Evolutionary conservation across 2,888 invertebrate genomes (phyloP), one percentile per base, ranked within the genome.

Genomic region (Platerodrilus igneus): DNA sequence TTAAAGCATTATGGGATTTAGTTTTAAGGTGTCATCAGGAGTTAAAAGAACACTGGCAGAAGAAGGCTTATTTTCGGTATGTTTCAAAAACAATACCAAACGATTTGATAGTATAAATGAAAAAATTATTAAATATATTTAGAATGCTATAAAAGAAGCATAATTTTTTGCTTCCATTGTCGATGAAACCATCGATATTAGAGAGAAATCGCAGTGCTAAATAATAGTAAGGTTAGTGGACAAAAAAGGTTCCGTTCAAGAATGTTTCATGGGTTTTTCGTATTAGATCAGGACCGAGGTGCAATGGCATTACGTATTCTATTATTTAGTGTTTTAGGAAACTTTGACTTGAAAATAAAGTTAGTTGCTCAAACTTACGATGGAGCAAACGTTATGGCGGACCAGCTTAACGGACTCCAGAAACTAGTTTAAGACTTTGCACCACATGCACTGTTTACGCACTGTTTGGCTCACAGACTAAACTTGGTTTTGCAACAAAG

Each of bases 311-410:
- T 22, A 22, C 22, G 22, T 22, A n/a, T 9, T 22, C 10, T 22
- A 10, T 3, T 22, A 22, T 8, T n/a, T 22, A 22, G 22, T 10
- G 22, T 9, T 5, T 8, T 15, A 27, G 30, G 20, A 14, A 13
- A 11, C 20, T 2, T 20, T 20, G 13, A 20, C 13, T 13, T 14
- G n/a, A 2, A n/a, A n/a, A n/a, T n/a, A 20, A 20, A 20, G 20
- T n/a, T 19, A 30, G 7, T 20, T 30, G 19, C 20, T 30, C 8
- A 11, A 20, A 30, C 11, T n/a, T n/a, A n/a, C n/a, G n/a, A n/a
- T n/a, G n/a, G n/a, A n/a, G n/a, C n/a, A n/a, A n/a, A n/a, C n/a
- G n/a, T n/a, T n/a, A n/a, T n/a, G n/a, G n/a, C n/a, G n/a, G n/a
- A n/a, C n/a, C n/a, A n/a, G n/a, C n/a, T n/a, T n/a, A n/a, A n/a